phyloP scores from a whole-genome alignment of 2,888 invertebrate genomes.

The Agrilus mali region DNA sequence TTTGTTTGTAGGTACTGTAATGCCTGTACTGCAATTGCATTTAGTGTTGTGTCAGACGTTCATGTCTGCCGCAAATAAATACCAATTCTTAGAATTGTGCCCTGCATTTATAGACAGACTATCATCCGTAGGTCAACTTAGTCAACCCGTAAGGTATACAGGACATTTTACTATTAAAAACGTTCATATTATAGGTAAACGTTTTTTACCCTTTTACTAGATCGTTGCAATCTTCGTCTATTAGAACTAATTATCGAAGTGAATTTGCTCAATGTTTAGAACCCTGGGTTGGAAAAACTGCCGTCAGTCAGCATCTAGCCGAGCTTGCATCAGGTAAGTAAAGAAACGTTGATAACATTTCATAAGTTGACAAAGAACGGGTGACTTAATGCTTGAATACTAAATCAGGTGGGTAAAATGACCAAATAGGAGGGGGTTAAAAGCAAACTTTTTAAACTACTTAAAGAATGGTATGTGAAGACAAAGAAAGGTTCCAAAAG shows the following conservation, averaged over 20 bases:
- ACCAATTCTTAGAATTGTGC: slow-evolving; percentile 59
- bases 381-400: too few species aligned
- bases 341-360: too few species aligned
- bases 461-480: too few species aligned
- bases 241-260: slow-evolving; percentile 45
- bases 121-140: slow-evolving; percentile 50
- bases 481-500: too few species aligned
- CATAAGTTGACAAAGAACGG: too few species aligned
- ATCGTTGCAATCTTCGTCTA: slow-evolving; percentile 40
- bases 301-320: slow-evolving; percentile 31
- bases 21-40: slow-evolving; percentile 58
- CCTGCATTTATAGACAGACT: slow-evolving; percentile 54
- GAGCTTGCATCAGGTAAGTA: slow-evolving; percentile 28
- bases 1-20: slow-evolving; percentile 39
- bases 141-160: slow-evolving; percentile 43
- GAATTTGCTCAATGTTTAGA: slow-evolving; percentile 52
- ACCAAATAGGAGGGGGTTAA: too few species aligned
- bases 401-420: too few species aligned
- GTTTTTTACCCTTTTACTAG: slow-evolving; percentile 17
- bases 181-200: not conserved
- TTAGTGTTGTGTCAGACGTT: slow-evolving; percentile 58
- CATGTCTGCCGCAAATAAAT: slow-evolving; percentile 57
- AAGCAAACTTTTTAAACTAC: too few species aligned
- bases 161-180: not conserved
- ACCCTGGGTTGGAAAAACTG: slow-evolving; percentile 42